Conservation (phyloP, 92 coral and sea anemone genomes). For the Porites evermanni region DNA sequence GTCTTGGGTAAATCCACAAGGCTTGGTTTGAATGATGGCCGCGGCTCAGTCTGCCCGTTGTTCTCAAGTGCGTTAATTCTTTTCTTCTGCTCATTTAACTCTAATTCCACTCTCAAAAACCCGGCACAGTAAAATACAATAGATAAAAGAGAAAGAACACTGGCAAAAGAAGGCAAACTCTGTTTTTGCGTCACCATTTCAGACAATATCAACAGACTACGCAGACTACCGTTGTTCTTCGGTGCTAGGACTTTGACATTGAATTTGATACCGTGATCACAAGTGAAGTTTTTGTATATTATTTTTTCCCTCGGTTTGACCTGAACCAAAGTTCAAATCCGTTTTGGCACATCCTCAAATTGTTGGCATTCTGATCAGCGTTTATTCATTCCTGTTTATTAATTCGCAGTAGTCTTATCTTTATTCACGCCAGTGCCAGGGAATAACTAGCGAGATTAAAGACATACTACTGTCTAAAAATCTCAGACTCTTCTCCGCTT, state of each 20-base stretch:
- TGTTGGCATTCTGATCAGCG: too few relatives aligned
- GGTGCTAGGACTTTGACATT: neutral
- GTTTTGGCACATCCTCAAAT: neutral
- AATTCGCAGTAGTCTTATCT: too few relatives aligned
- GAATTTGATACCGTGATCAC: neutral
- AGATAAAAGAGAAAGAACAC: conserved; percentile 19
- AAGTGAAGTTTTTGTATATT: neutral
- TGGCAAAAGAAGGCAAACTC: conserved; percentile 17
- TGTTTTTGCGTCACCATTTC: conserved; percentile 15
- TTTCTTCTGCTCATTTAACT: neutral
- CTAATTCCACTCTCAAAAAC: conserved; percentile 13
- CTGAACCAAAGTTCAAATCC: neutral
- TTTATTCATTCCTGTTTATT: too few relatives aligned
- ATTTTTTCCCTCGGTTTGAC: neutral
- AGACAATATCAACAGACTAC: neutral
- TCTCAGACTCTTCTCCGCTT: too few relatives aligned
- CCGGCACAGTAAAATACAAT: conserved; percentile 30
- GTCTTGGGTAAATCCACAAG: neutral
- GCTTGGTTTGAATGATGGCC: neutral
- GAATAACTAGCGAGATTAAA: too few relatives aligned
- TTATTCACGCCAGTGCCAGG: too few relatives aligned
- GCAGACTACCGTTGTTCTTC: too few relatives aligned
- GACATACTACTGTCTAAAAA: too few relatives aligned
- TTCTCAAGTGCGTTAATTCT: neutral
- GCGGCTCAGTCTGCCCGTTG: neutral